phyloP scores from a whole-genome alignment of 1,140 invertebrate species.

The Drosophila equinoxialis region DNA sequence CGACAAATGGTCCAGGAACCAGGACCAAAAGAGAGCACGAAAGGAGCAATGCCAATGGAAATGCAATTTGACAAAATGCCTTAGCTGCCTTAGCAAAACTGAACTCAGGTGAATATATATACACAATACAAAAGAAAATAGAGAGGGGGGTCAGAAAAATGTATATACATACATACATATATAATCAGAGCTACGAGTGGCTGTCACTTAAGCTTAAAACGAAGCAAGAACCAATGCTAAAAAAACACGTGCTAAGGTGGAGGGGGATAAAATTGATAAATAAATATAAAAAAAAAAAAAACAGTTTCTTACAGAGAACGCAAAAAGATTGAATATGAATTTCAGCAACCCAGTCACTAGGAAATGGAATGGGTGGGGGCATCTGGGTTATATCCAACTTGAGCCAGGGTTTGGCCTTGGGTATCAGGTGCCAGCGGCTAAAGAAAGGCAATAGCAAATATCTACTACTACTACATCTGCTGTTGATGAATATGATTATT shows the following conservation, averaged over 20 bases:
- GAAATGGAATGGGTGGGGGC: too few relatives aligned
- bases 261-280: background rate
- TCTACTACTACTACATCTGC: background rate
- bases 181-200: background rate
- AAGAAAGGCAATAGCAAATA: slow-evolving; percentile 1
- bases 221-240: too few relatives aligned
- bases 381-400: background rate
- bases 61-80: background rate
- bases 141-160: background rate
- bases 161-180: background rate
- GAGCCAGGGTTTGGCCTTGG: background rate
- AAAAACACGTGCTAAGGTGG: too few relatives aligned
- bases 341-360: background rate
- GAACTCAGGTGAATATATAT: slow-evolving; percentile 7
- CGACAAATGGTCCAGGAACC: slow-evolving; percentile 3
- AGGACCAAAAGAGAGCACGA: too few relatives aligned
- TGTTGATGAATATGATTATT: slow-evolving; percentile 47
- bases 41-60: background rate
- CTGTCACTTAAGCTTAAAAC: slow-evolving; percentile 4
- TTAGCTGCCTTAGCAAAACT: background rate
- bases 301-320: background rate
- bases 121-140: background rate
- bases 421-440: slow-evolving; percentile 5
- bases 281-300: background rate
- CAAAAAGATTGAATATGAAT: slow-evolving; percentile 5